phyloP scores from a whole-genome alignment of 1,140 invertebrate genomes.

The Hycleus phaleratus region DNA sequence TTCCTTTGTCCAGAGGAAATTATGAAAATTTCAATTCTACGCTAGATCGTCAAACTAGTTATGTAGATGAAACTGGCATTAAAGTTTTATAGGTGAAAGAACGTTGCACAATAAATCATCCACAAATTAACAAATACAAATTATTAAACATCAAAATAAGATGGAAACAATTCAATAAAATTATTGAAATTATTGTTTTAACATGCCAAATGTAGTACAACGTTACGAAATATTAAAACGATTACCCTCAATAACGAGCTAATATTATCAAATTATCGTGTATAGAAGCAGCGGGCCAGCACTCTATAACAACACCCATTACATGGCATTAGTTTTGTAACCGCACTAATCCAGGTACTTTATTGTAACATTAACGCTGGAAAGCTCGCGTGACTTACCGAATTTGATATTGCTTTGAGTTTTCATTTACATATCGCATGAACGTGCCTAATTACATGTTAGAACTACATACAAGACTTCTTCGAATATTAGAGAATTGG shows the following conservation, averaged over 20 bases:
- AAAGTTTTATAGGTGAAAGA: too few relatives aligned
- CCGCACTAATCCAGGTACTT: conserved; percentile 34
- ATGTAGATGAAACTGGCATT: conserved; percentile 11
- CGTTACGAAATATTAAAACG: conserved; percentile 25
- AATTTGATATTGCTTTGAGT: conserved; percentile 26
- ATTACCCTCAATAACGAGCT: conserved; percentile 27
- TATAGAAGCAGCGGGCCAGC: conserved; percentile 27
- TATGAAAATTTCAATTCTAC: conserved; percentile 13
- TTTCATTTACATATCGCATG: conserved; percentile 33
- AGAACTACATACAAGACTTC: too few relatives aligned
- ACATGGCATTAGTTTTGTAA: conserved; percentile 36
- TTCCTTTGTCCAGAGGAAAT: conserved; percentile 11
- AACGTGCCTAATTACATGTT: conserved; percentile 24
- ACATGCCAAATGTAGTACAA: conserved; percentile 8
- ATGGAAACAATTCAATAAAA: conserved; percentile 21
- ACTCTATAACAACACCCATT: conserved; percentile 32
- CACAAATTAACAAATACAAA: too few relatives aligned
- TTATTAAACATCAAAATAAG: too few relatives aligned
- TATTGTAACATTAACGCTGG: conserved; percentile 32
- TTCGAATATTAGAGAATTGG: too few relatives aligned
- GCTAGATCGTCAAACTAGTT: conserved; percentile 9
- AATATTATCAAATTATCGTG: conserved; percentile 34
- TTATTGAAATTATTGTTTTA: not conserved
- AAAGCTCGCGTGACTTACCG: conserved; percentile 30
- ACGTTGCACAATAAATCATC: too few relatives aligned